These are phyloP conservation scores for Phragmatobia fuliginosa DNA, from an alignment of 2,888 invertebrate species.

Conservation along the genomic window DNA sequence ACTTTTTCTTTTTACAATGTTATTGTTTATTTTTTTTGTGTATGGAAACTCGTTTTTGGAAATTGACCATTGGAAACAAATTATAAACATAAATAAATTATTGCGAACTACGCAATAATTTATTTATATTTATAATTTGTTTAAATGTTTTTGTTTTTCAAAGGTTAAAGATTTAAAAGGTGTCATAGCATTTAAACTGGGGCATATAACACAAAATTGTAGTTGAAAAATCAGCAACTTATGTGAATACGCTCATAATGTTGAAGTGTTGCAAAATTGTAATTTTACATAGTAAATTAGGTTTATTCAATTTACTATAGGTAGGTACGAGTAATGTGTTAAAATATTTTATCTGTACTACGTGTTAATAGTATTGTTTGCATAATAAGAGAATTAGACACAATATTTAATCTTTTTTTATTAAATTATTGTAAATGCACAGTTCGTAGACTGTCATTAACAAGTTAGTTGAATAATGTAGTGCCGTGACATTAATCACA, in stretches of 20 bases:
- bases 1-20: not conserved
- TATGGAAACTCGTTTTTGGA: not conserved
- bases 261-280: conserved; percentile 36
- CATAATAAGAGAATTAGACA: conserved; percentile 23
- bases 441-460: conserved; percentile 55
- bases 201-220: not conserved
- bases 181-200: too few species aligned
- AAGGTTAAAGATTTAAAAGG: too few species aligned
- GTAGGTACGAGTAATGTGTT: conserved; percentile 47
- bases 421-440: conserved; percentile 42
- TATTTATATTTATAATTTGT: too few species aligned
- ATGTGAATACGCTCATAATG: not conserved
- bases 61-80: not conserved
- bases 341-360: conserved; percentile 35
- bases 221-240: not conserved
- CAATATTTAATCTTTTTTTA: conserved; percentile 34
- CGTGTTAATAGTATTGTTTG: conserved; percentile 35
- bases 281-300: conserved; percentile 33
- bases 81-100: too few species aligned
- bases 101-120: too few species aligned
- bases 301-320: conserved; percentile 44
- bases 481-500: conserved; percentile 55
- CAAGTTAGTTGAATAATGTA: conserved; percentile 51
- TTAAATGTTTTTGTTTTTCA: too few species aligned
- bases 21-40: too few species aligned